phyloP scores from a whole-genome alignment of 2,888 invertebrate genomes.

The Laspeyria flexula region DNA sequence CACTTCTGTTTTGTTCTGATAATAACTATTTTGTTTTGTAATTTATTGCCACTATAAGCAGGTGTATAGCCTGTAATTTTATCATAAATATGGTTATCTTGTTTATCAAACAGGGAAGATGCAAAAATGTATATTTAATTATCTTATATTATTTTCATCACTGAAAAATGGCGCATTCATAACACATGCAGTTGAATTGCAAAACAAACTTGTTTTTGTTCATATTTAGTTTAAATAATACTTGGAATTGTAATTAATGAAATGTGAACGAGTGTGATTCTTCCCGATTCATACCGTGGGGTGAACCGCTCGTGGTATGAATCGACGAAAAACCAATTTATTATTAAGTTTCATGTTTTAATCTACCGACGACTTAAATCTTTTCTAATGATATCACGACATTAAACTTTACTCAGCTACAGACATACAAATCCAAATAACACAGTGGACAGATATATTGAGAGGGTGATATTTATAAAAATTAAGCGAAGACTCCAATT shows the following conservation, averaged over 20 bases:
- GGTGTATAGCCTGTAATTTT: slow-evolving; percentile 11
- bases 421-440: slow-evolving; percentile 56
- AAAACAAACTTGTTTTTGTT: too few species aligned
- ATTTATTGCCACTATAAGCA: neutral
- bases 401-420: slow-evolving; percentile 56
- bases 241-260: too few species aligned
- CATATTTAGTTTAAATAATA: too few species aligned
- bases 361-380: slow-evolving; percentile 59
- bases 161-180: too few species aligned
- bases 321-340: slow-evolving; percentile 2
- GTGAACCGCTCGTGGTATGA: too few species aligned
- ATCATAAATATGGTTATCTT: neutral
- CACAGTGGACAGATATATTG: slow-evolving; percentile 80
- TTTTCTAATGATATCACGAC: slow-evolving; percentile 76
- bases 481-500: slow-evolving; percentile 75
- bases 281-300: too few species aligned
- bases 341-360: slow-evolving; percentile 26
- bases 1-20: too few species aligned
- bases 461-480: slow-evolving; percentile 74
- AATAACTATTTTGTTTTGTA: too few species aligned
- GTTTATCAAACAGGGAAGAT: slow-evolving; percentile 9
- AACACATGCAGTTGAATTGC: too few species aligned
- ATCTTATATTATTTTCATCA: too few species aligned
- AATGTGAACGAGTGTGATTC: too few species aligned
- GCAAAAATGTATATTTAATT: too few species aligned